Evolutionary conservation across 2,888 invertebrate genomes (phyloP), one percentile per base, ranked within the genome.

Genomic region (Drosophila mettleri): DNA sequence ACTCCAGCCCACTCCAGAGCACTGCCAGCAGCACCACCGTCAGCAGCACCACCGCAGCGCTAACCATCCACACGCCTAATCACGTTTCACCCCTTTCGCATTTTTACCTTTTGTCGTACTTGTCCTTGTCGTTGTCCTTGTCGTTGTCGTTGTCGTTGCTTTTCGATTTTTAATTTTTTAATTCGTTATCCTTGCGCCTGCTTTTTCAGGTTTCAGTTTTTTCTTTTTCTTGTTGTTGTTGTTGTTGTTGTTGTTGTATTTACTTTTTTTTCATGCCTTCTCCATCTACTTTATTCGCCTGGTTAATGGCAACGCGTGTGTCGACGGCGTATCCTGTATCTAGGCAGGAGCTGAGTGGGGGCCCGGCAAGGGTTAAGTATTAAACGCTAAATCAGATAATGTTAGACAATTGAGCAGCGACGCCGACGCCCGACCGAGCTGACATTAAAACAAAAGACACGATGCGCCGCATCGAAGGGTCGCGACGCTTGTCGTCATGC

Each of bases 131-230:
- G 49, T 68, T 48, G 45, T 49, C 52, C 59, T 66, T 49, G 55
- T 55, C 46, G 49, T 51, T 27, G 69, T 54, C 48, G 51, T 51
- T 48, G 64, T 76, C 79, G 74, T 74, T 82, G 85, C 82, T 82
- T 85, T 85, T 77, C 86, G 88, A 88, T 80, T 86, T 77, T 88
- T 90, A 90, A 84, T 89, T 89, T 81, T 89, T 89, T 89, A 89
- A 89, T 90, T 89, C 89, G 89, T 90, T 89, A 85, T 86, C 87
- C 89, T 89, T 87, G 80, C 81, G 81, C 87, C 82, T 80, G 64
- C 64, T 63, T 53, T 55, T 73, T 59, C 81, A 65, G 59, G 58
- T 54, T 58, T 57, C 29, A 27, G 20, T 55, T 22, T 76, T 33
- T 60, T 65, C n/a, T n/a, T n/a, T n/a, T n/a, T n/a, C n/a, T n/a